A percentile compares a stretch with the other conserved stretches of the same genome.
Evolutionary conservation across 2,888 invertebrate species (phyloP).

Genomic region (Drosophila incognita): DNA sequence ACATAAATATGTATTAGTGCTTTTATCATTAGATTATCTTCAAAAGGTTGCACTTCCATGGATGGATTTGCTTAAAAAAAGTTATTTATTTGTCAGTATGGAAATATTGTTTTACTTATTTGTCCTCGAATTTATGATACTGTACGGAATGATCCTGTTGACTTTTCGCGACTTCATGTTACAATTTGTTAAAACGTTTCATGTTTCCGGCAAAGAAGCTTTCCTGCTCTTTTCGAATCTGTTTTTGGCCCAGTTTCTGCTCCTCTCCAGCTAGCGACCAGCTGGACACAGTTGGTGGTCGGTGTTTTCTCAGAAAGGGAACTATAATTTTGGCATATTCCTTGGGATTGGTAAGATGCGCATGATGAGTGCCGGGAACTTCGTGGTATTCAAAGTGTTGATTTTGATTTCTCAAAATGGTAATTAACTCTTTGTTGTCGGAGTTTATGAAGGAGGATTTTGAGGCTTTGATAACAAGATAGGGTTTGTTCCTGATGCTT

Average conservation of each 20-base stretch:
- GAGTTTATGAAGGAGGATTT: constrained; percentile 86
- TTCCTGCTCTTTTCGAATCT: constrained; percentile 28
- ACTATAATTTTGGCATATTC: constrained; percentile 85
- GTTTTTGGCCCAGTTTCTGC: neutral
- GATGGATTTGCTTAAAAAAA: too few species aligned
- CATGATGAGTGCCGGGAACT: constrained; percentile 89
- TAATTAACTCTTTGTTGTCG: constrained; percentile 86
- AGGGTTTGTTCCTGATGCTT: constrained; percentile 86
- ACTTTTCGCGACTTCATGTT: neutral
- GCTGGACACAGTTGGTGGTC: constrained; percentile 39
- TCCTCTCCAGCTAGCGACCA: constrained; percentile 48
- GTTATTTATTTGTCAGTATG: too few species aligned
- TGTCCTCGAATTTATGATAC: neutral
- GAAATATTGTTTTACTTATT: neutral
- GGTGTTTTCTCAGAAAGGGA: constrained; percentile 56
- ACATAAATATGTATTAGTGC: too few species aligned
- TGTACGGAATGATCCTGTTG: neutral
- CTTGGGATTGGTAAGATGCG: constrained; percentile 89
- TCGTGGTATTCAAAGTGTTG: constrained; percentile 87
- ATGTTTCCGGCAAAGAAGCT: constrained; percentile 22
- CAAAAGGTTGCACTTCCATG: too few species aligned
- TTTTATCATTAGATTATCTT: too few species aligned
- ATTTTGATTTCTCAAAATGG: constrained; percentile 86
- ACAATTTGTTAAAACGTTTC: constrained; percentile 43
- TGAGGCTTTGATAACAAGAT: constrained; percentile 87